Percentiles rank a stretch among this genome's conserved stretches.
Conservation (phyloP, 2,113 vertebrate species). For the Pachycephala philippinensis region DNA sequence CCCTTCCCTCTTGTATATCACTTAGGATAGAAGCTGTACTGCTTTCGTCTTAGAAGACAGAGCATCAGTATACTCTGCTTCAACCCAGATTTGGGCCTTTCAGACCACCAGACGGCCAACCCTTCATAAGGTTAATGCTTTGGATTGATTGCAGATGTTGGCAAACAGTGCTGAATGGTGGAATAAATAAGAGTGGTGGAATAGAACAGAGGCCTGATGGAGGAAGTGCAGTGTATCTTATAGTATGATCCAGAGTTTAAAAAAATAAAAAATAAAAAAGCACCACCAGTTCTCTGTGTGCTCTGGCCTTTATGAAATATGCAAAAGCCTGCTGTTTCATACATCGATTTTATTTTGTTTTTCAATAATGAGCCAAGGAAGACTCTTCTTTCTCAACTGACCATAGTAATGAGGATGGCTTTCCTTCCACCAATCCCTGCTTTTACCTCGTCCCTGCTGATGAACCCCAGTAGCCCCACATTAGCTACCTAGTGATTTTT, state of each 20-base stretch:
- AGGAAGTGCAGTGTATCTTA: constrained; percentile 23
- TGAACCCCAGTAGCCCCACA: neutral
- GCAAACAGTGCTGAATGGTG: constrained; percentile 63
- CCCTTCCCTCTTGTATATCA: constrained; percentile 70
- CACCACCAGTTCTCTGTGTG: neutral
- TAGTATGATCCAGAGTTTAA: neutral
- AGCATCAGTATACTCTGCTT: constrained; percentile 67
- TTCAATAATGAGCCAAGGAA: neutral
- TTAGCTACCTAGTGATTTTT: neutral
- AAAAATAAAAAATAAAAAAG: neutral
- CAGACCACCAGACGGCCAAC: constrained; percentile 69
- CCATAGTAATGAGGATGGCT: constrained; percentile 39
- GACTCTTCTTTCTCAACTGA: constrained; percentile 26
- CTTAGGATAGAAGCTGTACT: constrained; percentile 75
- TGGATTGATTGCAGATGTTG: constrained; percentile 71
- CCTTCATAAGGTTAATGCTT: constrained; percentile 72
- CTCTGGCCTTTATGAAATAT: constrained; percentile 40
- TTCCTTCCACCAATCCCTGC: constrained; percentile 5
- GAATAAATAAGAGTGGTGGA: constrained; percentile 47
- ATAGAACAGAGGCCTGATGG: constrained; percentile 27
- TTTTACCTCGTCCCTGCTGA: constrained; percentile 28
- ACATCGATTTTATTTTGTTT: neutral
- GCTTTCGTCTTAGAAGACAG: constrained; percentile 72
- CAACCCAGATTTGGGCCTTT: constrained; percentile 71
- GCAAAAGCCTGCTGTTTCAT: constrained; percentile 6